phyloP scores from a whole-genome alignment of 2,888 invertebrate species.

The Watsonalla cultraria region DNA sequence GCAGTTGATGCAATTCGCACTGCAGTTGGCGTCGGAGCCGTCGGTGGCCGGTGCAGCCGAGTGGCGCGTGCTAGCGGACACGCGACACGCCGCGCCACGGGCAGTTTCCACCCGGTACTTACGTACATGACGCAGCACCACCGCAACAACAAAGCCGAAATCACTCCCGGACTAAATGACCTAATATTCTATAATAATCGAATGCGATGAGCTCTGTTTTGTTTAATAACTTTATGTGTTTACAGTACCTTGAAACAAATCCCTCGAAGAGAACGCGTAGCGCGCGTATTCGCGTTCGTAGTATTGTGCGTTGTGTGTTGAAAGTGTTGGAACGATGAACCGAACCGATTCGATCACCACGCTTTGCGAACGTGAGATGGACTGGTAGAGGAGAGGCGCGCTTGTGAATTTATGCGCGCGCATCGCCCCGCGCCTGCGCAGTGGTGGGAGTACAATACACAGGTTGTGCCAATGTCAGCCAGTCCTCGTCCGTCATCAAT shows the following conservation, averaged over 20 bases:
- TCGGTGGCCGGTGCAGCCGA: slow-evolving; percentile 10
- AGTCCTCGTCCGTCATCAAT: slow-evolving; percentile 26
- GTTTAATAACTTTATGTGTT: slow-evolving; percentile 13
- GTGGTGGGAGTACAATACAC: slow-evolving; percentile 49
- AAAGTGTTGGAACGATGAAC: slow-evolving; percentile 22
- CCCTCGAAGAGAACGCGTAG: slow-evolving; percentile 27
- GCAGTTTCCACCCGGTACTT: slow-evolving; percentile 46
- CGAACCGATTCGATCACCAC: slow-evolving; percentile 42
- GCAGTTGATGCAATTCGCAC: slow-evolving; percentile 50
- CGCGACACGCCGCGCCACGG: slow-evolving; percentile 29
- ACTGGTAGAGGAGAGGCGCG: slow-evolving; percentile 57
- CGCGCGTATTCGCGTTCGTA: slow-evolving; percentile 37
- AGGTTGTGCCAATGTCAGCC: slow-evolving; percentile 13
- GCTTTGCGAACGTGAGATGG: slow-evolving; percentile 52
- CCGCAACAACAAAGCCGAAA: slow-evolving; percentile 22
- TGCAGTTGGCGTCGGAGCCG: slow-evolving; percentile 32
- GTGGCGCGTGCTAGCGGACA: slow-evolving; percentile 35
- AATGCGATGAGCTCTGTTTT: not conserved
- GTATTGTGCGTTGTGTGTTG: slow-evolving; percentile 24
- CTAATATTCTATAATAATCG: slow-evolving; percentile 8
- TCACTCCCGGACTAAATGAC: slow-evolving; percentile 16
- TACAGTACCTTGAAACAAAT: slow-evolving; percentile 42
- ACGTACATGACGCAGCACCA: slow-evolving; percentile 20
- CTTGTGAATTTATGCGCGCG: slow-evolving; percentile 71
- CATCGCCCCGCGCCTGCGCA: slow-evolving; percentile 62